These are phyloP conservation scores for Papilio protenor DNA, from an alignment of 2,888 invertebrate genomes.

Conservation along the genomic window DNA sequence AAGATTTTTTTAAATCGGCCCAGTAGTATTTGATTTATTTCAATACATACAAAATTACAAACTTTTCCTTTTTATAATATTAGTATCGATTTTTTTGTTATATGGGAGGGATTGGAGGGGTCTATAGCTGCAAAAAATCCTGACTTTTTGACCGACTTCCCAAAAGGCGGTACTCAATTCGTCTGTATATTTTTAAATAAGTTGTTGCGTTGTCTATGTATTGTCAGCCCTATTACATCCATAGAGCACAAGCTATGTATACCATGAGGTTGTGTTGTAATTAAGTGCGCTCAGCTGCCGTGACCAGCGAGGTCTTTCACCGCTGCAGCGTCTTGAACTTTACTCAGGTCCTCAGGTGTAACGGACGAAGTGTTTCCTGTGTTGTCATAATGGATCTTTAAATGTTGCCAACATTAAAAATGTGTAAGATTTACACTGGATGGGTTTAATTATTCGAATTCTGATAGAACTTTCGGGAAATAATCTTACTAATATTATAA, in stretches of 20 bases:
- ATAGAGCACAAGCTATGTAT: constrained; percentile 63
- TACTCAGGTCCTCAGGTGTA: constrained; percentile 31
- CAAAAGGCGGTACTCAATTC: no score
- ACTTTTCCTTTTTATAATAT: no score
- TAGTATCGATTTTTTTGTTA: no score
- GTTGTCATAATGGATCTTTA: constrained; percentile 27
- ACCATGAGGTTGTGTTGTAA: constrained; percentile 56
- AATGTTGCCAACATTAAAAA: constrained; percentile 13
- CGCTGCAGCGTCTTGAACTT: constrained; percentile 50
- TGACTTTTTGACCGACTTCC: no score
- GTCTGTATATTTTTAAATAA: no score
- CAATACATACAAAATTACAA: no score
- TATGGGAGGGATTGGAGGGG: no score
- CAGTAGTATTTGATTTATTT: no score
- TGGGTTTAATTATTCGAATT: not conserved
- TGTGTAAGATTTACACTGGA: not conserved
- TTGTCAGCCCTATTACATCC: constrained; percentile 50
- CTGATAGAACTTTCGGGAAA: no score
- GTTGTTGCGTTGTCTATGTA: not conserved
- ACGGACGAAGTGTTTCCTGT: constrained; percentile 32
- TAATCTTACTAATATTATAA: no score
- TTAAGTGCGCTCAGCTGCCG: constrained; percentile 69
- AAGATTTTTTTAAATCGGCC: no score
- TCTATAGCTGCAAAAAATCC: no score
- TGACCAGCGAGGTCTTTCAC: constrained; percentile 64